A percentile compares a stretch with the other conserved stretches of the same genome.
phyloP scores from a whole-genome alignment of 2,113 vertebrate genomes.

The Neomonachus schauinslandi region DNA sequence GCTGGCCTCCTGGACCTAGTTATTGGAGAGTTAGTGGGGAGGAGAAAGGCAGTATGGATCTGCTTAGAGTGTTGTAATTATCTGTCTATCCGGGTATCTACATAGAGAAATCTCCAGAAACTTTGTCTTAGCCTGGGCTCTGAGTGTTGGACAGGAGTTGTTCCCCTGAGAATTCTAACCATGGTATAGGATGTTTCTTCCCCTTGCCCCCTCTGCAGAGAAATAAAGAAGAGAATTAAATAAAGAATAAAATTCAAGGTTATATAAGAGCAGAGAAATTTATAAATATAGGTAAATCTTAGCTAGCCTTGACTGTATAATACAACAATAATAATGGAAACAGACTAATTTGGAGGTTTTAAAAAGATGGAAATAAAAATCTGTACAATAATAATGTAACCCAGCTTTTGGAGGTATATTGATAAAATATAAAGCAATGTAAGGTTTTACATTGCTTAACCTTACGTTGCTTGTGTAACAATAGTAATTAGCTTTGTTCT shows the following conservation, averaged over 20 bases:
- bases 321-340: neutral
- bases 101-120: neutral
- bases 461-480: neutral
- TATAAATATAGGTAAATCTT: neutral
- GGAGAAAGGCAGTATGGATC: neutral
- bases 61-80: neutral
- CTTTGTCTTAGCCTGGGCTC: neutral
- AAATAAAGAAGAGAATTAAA: neutral
- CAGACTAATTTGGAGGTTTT: neutral
- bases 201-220: neutral
- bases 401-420: neutral
- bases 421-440: neutral
- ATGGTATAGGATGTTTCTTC: neutral
- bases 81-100: neutral
- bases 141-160: neutral
- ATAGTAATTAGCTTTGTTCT: neutral
- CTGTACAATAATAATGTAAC: neutral
- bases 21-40: neutral
- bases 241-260: neutral
- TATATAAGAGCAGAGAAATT: neutral
- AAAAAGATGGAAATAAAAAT: neutral
- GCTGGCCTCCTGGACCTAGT: neutral
- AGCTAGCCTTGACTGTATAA: neutral
- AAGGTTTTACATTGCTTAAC: neutral
- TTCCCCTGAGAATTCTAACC: neutral